Base-by-base conservation (phyloP, 2,797 vertebrate species). In the Alca torda region DNA sequence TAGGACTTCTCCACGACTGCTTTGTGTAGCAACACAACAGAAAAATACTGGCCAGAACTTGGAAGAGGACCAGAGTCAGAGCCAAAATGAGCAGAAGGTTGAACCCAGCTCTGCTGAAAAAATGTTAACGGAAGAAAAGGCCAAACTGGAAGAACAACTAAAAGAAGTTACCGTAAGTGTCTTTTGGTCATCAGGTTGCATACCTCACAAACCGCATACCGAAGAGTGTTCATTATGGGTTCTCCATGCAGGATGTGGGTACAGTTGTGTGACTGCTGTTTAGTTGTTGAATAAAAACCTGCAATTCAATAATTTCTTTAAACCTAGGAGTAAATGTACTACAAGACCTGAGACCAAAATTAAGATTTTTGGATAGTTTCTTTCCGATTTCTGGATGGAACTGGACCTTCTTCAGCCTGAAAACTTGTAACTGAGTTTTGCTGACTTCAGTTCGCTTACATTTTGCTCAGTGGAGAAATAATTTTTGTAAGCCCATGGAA, bases 11-110 rank as follows among this genome's bases (percentile, higher is more conserved):
- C 98, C 98, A 2, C 98, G 99, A 25, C 92, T 98, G 69, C 94
- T 99, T 69, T 99, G 99, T 93, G 99, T 98, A 17, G 99, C 99
- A n/a, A 97, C 98, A 4, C 99, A 98, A 94, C 98, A 99, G 97
- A 99, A 99, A 97, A 99, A 97, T 57, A 97, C 81, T 5, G 98
- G 99, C 31, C 98, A 95, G 61, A 96, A 98, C 48, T 70, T 98
- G 10, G 99, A 99, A 50, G 98, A 98, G 43, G 99, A 99, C 41
- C 95, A 97, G 70, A 96, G 84, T 7, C 98, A 96, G 39, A 91
- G 79, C 79, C 96, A 93, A 17, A 93, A 15, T 17, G 98, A 97
- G 16, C 98, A 98, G 50, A 99, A 99, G 94, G 59, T 95, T 3
- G 99, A 99, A 45, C 90, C 95, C 19, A 97, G 86, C 19, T 19